Conservation (phyloP, 2,888 invertebrate genomes). For the Pasiphila rectangulata region DNA sequence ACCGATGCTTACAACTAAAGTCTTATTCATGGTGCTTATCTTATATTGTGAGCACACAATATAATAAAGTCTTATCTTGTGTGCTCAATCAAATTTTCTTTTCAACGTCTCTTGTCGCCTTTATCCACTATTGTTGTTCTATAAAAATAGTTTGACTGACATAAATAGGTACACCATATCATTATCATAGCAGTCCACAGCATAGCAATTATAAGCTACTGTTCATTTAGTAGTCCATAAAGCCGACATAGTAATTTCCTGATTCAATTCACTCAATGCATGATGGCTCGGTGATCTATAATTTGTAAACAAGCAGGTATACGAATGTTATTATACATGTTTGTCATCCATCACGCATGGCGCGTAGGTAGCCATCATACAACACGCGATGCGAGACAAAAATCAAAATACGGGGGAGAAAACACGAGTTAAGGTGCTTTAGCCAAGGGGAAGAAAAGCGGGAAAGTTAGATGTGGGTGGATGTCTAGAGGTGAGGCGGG, state of each 20-base stretch:
- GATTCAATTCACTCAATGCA: conserved; percentile 25
- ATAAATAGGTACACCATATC: too few relatives aligned
- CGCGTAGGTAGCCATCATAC: too few relatives aligned
- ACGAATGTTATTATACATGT: conserved; percentile 33
- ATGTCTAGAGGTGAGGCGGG: conserved; percentile 58
- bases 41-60: too few relatives aligned
- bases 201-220: too few relatives aligned
- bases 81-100: background rate
- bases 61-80: too few relatives aligned
- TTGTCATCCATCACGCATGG: conserved; percentile 50
- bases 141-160: too few relatives aligned
- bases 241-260: conserved; percentile 20
- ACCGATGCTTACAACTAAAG: background rate
- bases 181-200: too few relatives aligned
- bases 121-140: background rate
- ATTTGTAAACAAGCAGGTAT: conserved; percentile 19
- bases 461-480: conserved; percentile 64
- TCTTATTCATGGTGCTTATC: too few relatives aligned
- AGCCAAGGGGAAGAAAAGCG: conserved; percentile 67
- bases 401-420: conserved; percentile 45
- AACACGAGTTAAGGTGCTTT: conserved; percentile 38
- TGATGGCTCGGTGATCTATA: conserved; percentile 26
- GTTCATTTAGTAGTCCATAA: conserved; percentile 10
- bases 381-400: conserved; percentile 35
- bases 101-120: background rate